A percentile compares a stretch with the other conserved stretches of the same genome.
phyloP scores from a whole-genome alignment of 2,113 vertebrate species.

The Pseudopodoces humilis region DNA sequence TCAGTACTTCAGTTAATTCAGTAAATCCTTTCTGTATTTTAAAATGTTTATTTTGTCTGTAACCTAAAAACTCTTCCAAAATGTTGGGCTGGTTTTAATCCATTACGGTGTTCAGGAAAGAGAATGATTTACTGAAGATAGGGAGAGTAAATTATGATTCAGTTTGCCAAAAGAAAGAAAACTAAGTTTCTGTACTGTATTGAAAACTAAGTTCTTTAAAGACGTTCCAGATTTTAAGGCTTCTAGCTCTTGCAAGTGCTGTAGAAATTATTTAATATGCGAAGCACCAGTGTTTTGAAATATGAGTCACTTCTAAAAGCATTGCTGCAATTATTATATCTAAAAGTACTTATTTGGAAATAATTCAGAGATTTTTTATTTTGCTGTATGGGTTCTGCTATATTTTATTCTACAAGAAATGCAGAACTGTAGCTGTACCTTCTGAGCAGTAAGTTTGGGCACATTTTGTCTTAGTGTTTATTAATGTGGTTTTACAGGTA shows the following conservation, averaged over 20 bases:
- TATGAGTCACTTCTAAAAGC: not conserved
- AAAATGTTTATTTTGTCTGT: not conserved
- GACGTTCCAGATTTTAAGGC: not conserved
- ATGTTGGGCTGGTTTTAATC: not conserved
- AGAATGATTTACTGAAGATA: not conserved
- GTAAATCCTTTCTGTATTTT: not conserved
- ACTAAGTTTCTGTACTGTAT: not conserved
- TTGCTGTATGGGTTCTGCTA: not conserved
- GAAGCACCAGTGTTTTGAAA: constrained; percentile 1
- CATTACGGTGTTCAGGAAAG: not conserved
- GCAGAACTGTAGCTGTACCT: not conserved
- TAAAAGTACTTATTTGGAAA: constrained; percentile 3
- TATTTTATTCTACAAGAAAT: not conserved
- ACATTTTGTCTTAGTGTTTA: not conserved
- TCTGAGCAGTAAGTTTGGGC: not conserved
- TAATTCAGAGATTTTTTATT: not conserved
- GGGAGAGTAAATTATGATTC: not conserved
- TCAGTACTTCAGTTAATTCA: not conserved
- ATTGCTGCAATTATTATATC: not conserved
- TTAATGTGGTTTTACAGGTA: not conserved
- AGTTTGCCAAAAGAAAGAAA: not conserved
- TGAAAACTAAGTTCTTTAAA: not conserved
- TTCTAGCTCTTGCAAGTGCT: not conserved
- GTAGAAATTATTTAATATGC: not conserved
- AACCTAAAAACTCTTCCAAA: not conserved